A percentile compares a stretch with the other conserved stretches of the same genome.
These are phyloP conservation scores for Rhynchomys soricoides DNA, from an alignment of 2,113 vertebrate genomes.

Conservation along the genomic window DNA sequence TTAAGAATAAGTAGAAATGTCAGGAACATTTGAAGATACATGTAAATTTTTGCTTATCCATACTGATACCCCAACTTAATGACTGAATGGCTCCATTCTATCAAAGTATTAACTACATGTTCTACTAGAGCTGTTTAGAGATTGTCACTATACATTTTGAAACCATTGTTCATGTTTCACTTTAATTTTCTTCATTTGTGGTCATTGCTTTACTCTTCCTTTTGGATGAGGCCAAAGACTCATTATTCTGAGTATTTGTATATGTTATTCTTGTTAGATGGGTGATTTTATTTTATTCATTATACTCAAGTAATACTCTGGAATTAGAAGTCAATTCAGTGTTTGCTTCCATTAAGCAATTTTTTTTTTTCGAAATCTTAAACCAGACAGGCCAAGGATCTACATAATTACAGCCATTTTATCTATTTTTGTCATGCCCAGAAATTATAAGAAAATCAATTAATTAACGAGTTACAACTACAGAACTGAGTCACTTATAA, in stretches of 20 bases:
- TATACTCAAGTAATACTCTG: not conserved
- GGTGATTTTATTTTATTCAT: not conserved
- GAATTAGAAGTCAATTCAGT: not conserved
- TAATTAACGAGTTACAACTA: not conserved
- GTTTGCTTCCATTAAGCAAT: not conserved
- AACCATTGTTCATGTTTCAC: not conserved
- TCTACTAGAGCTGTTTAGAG: not conserved
- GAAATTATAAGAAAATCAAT: not conserved
- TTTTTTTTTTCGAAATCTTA: not conserved
- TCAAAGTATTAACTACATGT: not conserved
- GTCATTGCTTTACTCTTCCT: accelerated
- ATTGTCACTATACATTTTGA: not conserved
- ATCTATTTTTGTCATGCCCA: not conserved
- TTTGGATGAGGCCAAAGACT: not conserved
- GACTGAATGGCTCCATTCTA: not conserved
- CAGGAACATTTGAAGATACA: not conserved
- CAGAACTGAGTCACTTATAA: not conserved
- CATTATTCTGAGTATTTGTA: not conserved
- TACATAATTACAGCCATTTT: not conserved
- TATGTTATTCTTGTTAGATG: not conserved
- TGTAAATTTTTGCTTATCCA: not conserved
- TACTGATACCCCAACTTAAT: not conserved
- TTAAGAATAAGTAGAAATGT: not conserved
- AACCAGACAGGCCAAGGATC: not conserved
- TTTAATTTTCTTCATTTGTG: not conserved